Conservation (phyloP, 2,113 vertebrate genomes). For the Gavia stellata region DNA sequence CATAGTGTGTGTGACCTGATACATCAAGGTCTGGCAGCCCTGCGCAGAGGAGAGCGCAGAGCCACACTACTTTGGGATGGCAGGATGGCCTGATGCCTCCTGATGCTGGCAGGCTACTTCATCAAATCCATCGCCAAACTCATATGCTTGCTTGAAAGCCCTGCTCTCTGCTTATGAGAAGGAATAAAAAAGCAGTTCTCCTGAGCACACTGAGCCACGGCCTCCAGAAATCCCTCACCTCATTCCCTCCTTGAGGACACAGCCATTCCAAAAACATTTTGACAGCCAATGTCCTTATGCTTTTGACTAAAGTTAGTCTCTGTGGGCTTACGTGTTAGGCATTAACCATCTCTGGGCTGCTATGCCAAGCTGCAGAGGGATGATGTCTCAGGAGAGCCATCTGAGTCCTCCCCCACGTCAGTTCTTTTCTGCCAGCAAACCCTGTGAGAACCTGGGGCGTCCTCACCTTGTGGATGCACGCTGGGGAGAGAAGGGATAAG, state of each 20-base stretch:
- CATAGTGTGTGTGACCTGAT: not conserved
- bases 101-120: fast-evolving
- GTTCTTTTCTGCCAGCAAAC: not conserved
- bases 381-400: not conserved
- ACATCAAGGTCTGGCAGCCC: not conserved
- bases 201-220: not conserved
- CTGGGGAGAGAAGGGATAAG: not conserved
- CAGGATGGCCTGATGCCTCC: not conserved
- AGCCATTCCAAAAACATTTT: not conserved
- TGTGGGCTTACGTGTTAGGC: not conserved
- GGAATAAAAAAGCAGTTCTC: not conserved
- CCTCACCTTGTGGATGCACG: not conserved
- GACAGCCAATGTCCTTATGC: not conserved
- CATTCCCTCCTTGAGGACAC: not conserved
- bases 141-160: not conserved
- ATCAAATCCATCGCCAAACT: not conserved
- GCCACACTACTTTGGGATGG: not conserved
- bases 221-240: not conserved
- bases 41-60: not conserved
- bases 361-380: not conserved
- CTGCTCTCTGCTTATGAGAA: not conserved
- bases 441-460: not conserved
- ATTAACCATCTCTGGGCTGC: not conserved
- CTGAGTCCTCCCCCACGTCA: not conserved
- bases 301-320: slow-evolving; percentile 21